Conservation (phyloP, 2,888 invertebrate genomes). For the Sarcophaga subvicina region DNA sequence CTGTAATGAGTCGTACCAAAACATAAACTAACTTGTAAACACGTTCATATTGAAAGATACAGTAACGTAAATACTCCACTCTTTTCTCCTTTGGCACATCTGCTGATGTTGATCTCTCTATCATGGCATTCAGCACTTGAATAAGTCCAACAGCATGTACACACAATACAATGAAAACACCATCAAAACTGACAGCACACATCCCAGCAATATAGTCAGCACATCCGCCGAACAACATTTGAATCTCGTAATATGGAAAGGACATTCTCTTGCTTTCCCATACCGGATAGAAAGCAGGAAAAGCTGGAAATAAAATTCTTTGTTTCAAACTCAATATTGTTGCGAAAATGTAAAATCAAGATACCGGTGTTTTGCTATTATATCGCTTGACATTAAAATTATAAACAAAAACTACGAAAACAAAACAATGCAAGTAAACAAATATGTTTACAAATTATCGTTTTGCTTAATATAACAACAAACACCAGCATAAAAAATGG, state of each 20-base stretch:
- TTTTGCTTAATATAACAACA: no score
- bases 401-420: no score
- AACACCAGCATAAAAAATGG: no score
- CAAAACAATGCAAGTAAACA: no score
- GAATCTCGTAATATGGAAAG: conserved; percentile 75
- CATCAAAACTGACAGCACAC: conserved; percentile 76
- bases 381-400: no score
- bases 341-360: no score
- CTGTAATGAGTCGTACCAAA: neutral
- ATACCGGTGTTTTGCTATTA: no score
- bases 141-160: conserved; percentile 75
- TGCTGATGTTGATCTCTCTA: conserved; percentile 73
- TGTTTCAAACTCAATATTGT: neutral
- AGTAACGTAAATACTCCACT: conserved; percentile 74
- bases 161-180: conserved; percentile 75
- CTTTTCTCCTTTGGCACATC: conserved; percentile 74
- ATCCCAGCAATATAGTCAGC: conserved; percentile 72
- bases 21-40: conserved; percentile 70
- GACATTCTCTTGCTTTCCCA: conserved; percentile 75
- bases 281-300: conserved; percentile 73
- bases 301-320: conserved; percentile 69
- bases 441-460: no score
- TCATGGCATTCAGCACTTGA: conserved; percentile 69
- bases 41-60: conserved; percentile 76
- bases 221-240: conserved; percentile 71